Base-by-base conservation (phyloP, 2,888 invertebrate genomes). In the Phengaris alcon region DNA sequence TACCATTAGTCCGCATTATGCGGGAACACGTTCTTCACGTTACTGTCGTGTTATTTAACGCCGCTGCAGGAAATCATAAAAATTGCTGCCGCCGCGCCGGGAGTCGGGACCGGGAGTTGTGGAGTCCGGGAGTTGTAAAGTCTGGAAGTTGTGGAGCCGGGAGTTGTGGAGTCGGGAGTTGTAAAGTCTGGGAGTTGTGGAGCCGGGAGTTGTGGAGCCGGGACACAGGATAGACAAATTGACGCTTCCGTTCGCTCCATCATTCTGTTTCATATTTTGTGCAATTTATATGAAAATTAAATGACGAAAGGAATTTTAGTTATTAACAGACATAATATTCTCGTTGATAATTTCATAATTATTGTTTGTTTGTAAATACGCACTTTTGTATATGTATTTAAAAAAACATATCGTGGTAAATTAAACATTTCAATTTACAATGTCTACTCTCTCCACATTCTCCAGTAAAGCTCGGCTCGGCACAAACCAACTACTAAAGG, bases 11-110 rank as follows among this genome's bases (percentile, higher is more conserved):
- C 8, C 68, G n/a, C 69, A 2, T 9, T 64, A 64, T 64, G 64
- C 64, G 64, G 64, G 2, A 6, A 35, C 64, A 64, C 64, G 44
- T 64, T 6, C 64, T 13, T 12, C 64, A 44, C 64, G 35, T 64
- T 35, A 64, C 4, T 12, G 68, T 69, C 9, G 48, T n/a, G 68
- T 48, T 46, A 69, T 69, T 10, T 5, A 15, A 5, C 15, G 46
- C 46, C 69, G 48, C n/a, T 15, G 48, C 46, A 69, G 69, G 68
- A 69, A 15, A 15, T 69, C 48, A 69, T 69, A 48, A 46, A 48
- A 68, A 69, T n/a, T n/a, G 69, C 12, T 22, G 59, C 2, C 52
- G 52, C 9, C 52, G 8, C 6, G 22, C 22, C 22, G 22, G 22
- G 22, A 22, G 22, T 35, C 35, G 35, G 35, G 35, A 35, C 35